Base-by-base conservation (phyloP, 2,797 vertebrate genomes). In the Ispidina lecontei region DNA sequence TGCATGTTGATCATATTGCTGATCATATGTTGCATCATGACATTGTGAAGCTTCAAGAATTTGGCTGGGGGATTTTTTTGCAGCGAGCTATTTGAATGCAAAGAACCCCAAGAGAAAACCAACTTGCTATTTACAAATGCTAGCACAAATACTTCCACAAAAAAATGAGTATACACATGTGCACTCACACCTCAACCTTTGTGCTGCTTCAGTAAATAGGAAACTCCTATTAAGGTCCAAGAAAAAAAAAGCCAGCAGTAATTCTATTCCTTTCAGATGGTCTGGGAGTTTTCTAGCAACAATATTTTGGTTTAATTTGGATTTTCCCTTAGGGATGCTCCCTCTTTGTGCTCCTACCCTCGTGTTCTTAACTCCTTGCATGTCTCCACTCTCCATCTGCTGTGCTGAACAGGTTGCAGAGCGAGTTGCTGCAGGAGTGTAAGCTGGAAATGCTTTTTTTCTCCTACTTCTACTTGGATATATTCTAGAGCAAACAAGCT, bases 361-460 rank as follows among this genome's bases (percentile, higher is more conserved):
- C 84, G 28, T 22, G 39, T 58, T 82, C 54, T 68, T 87, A 79
- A 79, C 8, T 90, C 64, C 33, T 91, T 95, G 87, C 59, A 59
- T 81, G 29, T 60, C 63, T 86, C 67, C 49, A 18, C 19, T 51
- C 51, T 88, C 89, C 76, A 75, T 88, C 73, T 87, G 87, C 83
- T 91, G 89, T 80, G 76, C 73, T 73, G 89, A 92, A 87, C 93
- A 91, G 87, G 89, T 89, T 94, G 84, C 93, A 92, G 67, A 92
- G 70, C 76, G 84, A 94, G 84, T 91, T 91, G 78, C 71, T 17
- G 16, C 37, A 93, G 47, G 92, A 78, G 56, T 87, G 81, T 60
- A 85, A 83, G 33, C 0, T 55, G 46, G n/a, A 93, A 82, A 83
- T 84, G 35, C 7, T 85, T 7, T 51, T 87, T 62, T 89, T 26